Percentiles rank a stretch among this genome's conserved stretches.
Conservation (phyloP, 2,888 invertebrate genomes). For the Xestia c-nigrum region DNA sequence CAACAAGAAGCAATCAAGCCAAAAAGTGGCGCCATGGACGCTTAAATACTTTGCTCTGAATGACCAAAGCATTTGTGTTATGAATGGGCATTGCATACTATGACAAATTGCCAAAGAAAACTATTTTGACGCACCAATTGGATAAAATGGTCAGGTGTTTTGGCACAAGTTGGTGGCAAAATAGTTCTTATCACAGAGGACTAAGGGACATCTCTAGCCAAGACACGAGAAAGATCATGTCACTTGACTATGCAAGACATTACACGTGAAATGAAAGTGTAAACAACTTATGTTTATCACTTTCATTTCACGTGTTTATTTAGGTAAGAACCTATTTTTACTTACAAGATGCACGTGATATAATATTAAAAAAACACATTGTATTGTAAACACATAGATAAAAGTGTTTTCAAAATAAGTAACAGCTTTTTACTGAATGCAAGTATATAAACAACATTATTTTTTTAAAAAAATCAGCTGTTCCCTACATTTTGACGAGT, state of each 20-base stretch:
- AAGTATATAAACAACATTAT: too few species aligned
- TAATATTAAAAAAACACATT: background rate
- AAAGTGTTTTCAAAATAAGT: too few species aligned
- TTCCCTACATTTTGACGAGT: too few species aligned
- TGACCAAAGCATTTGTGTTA: background rate
- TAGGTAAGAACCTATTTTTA: conserved; percentile 3
- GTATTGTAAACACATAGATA: background rate
- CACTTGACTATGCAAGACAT: conserved; percentile 6
- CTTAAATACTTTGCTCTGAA: background rate
- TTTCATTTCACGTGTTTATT: conserved; percentile 11
- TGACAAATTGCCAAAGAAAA: conserved; percentile 29
- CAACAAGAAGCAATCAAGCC: background rate
- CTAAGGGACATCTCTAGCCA: background rate
- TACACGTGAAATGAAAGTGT: background rate
- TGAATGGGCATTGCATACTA: conserved; percentile 21
- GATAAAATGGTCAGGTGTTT: background rate
- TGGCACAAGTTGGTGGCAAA: background rate
- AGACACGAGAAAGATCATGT: conserved; percentile 3
- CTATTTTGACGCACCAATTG: background rate
- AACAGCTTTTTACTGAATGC: too few species aligned
- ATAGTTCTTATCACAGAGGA: conserved; percentile 18
- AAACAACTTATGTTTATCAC: background rate
- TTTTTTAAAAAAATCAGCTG: too few species aligned
- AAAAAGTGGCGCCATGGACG: conserved; percentile 2
- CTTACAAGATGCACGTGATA: conserved; percentile 8